Percentiles rank a stretch among this genome's conserved stretches.
These are phyloP conservation scores for Chiridota heheva DNA, from an alignment of 35 echinoderm and acorn worm genomes.

Conservation along the genomic window DNA sequence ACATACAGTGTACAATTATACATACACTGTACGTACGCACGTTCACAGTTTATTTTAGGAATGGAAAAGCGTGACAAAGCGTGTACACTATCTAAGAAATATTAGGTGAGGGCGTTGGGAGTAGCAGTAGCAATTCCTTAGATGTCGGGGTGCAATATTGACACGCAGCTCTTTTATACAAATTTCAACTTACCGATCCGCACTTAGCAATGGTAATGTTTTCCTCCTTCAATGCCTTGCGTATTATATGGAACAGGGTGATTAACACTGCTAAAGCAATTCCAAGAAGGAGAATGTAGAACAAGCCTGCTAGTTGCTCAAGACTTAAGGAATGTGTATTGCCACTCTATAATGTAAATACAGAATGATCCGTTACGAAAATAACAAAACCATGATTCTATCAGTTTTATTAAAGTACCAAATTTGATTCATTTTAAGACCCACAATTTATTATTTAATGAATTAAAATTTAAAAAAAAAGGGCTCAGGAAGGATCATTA, in stretches of 20 bases:
- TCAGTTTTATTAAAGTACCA: neutral
- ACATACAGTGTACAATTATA: no score
- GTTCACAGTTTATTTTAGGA: no score
- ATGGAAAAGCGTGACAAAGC: no score
- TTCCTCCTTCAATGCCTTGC: constrained; percentile 26
- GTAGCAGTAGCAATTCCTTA: no score
- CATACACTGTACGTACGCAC: no score
- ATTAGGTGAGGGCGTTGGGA: no score
- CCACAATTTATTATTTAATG: no score
- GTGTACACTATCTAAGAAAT: no score
- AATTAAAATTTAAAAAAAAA: no score
- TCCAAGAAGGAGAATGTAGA: constrained; percentile 89
- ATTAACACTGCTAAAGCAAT: constrained; percentile 63
- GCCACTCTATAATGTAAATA: neutral
- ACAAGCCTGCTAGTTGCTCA: constrained; percentile 74
- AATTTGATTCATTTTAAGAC: neutral
- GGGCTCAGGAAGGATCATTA: no score
- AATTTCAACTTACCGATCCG: constrained; percentile 12
- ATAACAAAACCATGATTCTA: neutral
- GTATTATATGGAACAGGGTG: constrained; percentile 58
- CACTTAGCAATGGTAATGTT: constrained; percentile 35
- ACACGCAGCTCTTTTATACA: no score
- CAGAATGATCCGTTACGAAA: neutral
- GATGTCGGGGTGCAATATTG: no score
- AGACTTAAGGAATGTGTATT: constrained; percentile 48